These are phyloP conservation scores for Cantharis rufa DNA, from an alignment of 2,888 invertebrate species.

Conservation along the genomic window DNA sequence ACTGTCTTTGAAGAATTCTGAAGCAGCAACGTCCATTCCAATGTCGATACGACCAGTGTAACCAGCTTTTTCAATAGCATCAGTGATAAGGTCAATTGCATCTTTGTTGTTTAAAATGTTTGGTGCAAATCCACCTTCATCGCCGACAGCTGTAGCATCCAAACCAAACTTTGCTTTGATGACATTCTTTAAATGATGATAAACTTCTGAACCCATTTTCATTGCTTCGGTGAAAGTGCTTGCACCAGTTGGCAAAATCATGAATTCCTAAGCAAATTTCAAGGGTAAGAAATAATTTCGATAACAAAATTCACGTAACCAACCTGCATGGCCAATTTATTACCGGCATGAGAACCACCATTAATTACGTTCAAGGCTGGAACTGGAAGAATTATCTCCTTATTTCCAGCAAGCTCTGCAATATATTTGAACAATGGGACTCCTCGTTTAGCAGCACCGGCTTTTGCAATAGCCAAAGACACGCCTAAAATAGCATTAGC, in stretches of 20 bases:
- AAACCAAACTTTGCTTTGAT: slow-evolving; percentile 95
- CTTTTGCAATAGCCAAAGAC: slow-evolving; percentile 95
- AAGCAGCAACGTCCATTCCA: slow-evolving; percentile 99
- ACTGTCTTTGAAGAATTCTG: slow-evolving; percentile 88
- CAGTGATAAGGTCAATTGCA: slow-evolving; percentile 81
- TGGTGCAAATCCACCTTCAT: slow-evolving; percentile 99
- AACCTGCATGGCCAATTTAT: slow-evolving; percentile 91
- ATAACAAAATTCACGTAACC: background rate
- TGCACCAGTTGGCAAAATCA: slow-evolving; percentile 73
- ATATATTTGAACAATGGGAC: slow-evolving; percentile 89
- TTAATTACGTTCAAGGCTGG: slow-evolving; percentile 99
- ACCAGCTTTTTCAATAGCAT: slow-evolving; percentile 92
- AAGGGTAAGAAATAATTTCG: background rate
- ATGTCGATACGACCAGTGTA: slow-evolving; percentile 97
- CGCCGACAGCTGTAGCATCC: slow-evolving; percentile 97
- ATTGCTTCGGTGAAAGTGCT: slow-evolving; percentile 92
- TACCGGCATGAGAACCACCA: slow-evolving; percentile 98
- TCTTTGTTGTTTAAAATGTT: slow-evolving; percentile 97
- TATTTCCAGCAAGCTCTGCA: slow-evolving; percentile 92
- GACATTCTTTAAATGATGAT: slow-evolving; percentile 95
- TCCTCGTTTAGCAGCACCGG: slow-evolving; percentile 94
- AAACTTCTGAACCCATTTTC: slow-evolving; percentile 97
- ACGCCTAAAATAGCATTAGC: slow-evolving; percentile 98
- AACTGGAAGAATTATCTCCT: slow-evolving; percentile 88
- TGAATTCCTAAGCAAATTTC: slow-evolving; percentile 49